Evolutionary conservation across 2,888 invertebrate species (phyloP).

Genomic region (Lathronympha strigana): DNA sequence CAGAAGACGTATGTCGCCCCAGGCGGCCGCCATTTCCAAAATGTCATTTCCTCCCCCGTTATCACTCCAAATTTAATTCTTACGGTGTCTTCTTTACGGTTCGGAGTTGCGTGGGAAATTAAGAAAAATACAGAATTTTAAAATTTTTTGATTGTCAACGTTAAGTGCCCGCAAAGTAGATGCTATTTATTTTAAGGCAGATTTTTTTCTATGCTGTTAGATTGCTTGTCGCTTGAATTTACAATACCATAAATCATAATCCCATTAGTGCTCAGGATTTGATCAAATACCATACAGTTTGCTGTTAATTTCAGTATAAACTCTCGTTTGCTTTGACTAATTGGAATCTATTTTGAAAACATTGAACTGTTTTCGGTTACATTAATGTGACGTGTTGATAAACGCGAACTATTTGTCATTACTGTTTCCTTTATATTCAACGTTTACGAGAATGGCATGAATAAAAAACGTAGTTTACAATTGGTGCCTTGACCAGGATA

Average conservation of each 20-base stretch:
- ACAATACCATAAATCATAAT: too few species aligned
- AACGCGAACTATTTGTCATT: too few species aligned
- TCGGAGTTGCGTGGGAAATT: not conserved
- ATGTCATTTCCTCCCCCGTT: not conserved
- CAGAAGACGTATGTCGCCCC: conserved; percentile 9
- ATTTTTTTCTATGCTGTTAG: not conserved
- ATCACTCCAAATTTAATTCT: not conserved
- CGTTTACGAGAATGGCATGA: too few species aligned
- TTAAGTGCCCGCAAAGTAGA: conserved; percentile 3
- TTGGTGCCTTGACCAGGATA: conserved; percentile 12
- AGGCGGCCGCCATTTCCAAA: conserved; percentile 6
- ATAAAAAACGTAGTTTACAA: not conserved
- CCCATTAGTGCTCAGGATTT: too few species aligned
- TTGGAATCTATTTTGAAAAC: too few species aligned
- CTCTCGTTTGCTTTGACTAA: too few species aligned
- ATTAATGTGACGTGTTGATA: too few species aligned
- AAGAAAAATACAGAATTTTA: not conserved
- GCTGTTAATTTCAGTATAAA: too few species aligned
- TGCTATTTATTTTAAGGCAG: conserved; percentile 4
- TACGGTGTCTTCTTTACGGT: not conserved
- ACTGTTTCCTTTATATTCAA: too few species aligned
- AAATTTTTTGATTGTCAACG: not conserved
- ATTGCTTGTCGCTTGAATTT: not conserved
- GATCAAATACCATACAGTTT: too few species aligned
- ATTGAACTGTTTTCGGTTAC: too few species aligned